These are phyloP conservation scores for Crematogaster levior DNA, from an alignment of 2,888 invertebrate genomes.

Conservation along the genomic window DNA sequence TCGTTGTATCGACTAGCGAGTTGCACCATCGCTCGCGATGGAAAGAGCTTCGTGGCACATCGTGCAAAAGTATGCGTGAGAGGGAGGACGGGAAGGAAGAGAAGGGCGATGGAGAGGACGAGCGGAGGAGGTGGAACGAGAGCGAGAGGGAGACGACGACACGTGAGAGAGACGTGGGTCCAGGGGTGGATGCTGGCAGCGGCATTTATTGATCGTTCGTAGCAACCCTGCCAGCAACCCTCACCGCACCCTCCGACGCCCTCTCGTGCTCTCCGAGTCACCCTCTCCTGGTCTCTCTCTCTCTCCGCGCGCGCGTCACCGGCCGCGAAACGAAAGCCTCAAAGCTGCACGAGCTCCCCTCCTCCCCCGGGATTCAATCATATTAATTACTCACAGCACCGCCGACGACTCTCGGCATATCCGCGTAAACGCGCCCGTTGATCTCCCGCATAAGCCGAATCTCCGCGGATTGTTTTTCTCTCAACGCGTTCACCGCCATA, in stretches of 20 bases:
- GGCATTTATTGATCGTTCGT: conserved; percentile 84
- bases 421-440: conserved; percentile 44
- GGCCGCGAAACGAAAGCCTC: conserved; percentile 62
- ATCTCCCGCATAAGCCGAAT: conserved; percentile 18
- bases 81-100: neutral
- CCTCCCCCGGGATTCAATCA: conserved; percentile 76
- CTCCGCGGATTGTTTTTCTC: conserved; percentile 21
- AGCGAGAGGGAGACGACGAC: conserved; percentile 30
- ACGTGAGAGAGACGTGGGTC: conserved; percentile 67
- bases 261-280: conserved; percentile 58
- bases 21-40: conserved; percentile 50
- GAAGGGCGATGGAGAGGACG: neutral
- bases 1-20: conserved; percentile 58
- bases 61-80: conserved; percentile 28
- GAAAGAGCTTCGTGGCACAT: conserved; percentile 46
- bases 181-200: conserved; percentile 83
- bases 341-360: conserved; percentile 61
- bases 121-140: conserved; percentile 30
- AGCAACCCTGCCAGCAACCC: conserved; percentile 80
- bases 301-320: conserved; percentile 60
- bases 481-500: neutral
- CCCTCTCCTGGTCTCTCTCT: conserved; percentile 63
- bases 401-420: conserved; percentile 66
- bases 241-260: conserved; percentile 59
- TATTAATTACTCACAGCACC: conserved; percentile 80